These are phyloP conservation scores for Biston betularia DNA, from an alignment of 2,888 invertebrate species.

Conservation along the genomic window DNA sequence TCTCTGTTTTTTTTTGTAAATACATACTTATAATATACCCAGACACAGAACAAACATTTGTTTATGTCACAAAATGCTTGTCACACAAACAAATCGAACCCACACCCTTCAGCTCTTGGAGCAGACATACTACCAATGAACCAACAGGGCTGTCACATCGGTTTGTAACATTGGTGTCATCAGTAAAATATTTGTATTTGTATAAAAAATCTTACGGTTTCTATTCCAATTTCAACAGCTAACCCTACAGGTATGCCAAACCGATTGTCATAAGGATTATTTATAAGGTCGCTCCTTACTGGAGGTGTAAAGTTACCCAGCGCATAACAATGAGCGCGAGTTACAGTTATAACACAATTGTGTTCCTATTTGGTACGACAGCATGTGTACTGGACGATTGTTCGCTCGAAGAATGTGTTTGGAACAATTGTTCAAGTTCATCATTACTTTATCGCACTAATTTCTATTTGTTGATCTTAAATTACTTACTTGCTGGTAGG, in stretches of 20 bases:
- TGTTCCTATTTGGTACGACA: slow-evolving; percentile 40
- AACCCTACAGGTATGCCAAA: slow-evolving; percentile 13
- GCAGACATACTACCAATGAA: too few species aligned
- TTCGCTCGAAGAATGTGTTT: too few species aligned
- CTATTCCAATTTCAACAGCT: not conserved
- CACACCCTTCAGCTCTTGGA: too few species aligned
- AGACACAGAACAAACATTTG: too few species aligned
- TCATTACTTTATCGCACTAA: not conserved
- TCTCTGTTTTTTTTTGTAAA: too few species aligned
- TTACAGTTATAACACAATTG: slow-evolving; percentile 50
- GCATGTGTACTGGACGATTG: slow-evolving; percentile 17
- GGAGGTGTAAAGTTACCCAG: slow-evolving; percentile 32
- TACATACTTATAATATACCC: too few species aligned
- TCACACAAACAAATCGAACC: too few species aligned
- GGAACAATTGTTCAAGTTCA: too few species aligned
- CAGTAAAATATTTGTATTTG: too few species aligned
- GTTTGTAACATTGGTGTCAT: too few species aligned
- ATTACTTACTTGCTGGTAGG: not conserved
- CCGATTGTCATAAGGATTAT: slow-evolving; percentile 26
- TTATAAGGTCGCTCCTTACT: slow-evolving; percentile 28
- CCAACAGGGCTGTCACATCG: too few species aligned
- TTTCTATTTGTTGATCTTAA: not conserved
- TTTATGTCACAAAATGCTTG: too few species aligned
- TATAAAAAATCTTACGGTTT: not conserved
- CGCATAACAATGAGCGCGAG: slow-evolving; percentile 39